Percentiles rank a stretch among this genome's conserved stretches.
These are phyloP conservation scores for Protophormia terraenovae DNA, from an alignment of 2,888 invertebrate species.

Conservation along the genomic window DNA sequence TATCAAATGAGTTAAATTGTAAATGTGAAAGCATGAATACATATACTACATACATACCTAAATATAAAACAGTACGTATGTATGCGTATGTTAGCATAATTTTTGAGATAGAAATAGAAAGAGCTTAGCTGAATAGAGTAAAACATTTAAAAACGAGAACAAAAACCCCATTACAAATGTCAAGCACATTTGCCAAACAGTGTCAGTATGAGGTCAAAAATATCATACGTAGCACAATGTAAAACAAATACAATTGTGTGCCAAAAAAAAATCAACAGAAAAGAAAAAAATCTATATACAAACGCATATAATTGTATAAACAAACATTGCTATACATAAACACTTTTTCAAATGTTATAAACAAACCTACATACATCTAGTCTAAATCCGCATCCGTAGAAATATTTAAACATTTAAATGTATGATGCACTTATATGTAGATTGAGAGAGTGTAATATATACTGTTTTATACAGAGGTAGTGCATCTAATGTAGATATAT, in stretches of 20 bases:
- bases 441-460: too few species aligned
- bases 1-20: constrained; percentile 25
- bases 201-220: constrained; percentile 68
- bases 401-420: background rate
- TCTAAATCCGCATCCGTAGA: background rate
- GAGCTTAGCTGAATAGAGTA: background rate
- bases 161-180: constrained; percentile 68
- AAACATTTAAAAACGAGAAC: constrained; percentile 56
- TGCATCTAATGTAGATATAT: too few species aligned
- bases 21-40: too few species aligned
- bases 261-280: constrained; percentile 44
- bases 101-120: background rate
- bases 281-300: constrained; percentile 12
- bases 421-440: background rate
- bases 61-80: background rate
- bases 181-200: constrained; percentile 69
- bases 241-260: constrained; percentile 53
- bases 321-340: constrained; percentile 31
- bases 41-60: too few species aligned
- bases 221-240: constrained; percentile 54
- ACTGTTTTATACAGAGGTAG: too few species aligned
- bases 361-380: background rate
- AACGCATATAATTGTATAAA: background rate
- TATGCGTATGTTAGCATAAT: background rate
- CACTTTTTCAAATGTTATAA: background rate